Evolutionary conservation across 2,888 invertebrate genomes (phyloP).

Genomic region (Rutpela maculata): DNA sequence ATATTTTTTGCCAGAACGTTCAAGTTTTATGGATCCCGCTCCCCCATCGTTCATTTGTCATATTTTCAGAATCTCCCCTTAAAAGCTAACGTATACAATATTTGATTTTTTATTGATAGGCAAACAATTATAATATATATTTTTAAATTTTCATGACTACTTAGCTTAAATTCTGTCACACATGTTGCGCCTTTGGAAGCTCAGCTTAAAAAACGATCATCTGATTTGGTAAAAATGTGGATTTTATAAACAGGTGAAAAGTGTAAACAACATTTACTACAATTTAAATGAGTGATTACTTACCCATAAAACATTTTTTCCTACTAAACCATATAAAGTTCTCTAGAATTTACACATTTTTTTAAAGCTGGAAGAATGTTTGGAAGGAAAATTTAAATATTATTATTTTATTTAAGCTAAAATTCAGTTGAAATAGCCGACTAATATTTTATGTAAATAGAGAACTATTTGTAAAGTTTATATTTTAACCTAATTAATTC

Average conservation of each 20-base stretch:
- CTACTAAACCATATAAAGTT: slow-evolving; percentile 29
- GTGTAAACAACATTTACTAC: background rate
- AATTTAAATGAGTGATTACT: slow-evolving; percentile 24
- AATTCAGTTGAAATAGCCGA: background rate
- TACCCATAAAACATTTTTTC: slow-evolving; percentile 47
- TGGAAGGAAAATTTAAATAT: slow-evolving; percentile 1
- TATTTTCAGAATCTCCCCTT: too few species aligned
- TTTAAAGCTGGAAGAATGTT: slow-evolving; percentile 9
- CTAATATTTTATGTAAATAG: background rate
- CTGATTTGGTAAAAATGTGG: background rate
- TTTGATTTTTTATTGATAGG: too few species aligned
- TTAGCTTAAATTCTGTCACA: background rate
- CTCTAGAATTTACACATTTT: slow-evolving; percentile 17
- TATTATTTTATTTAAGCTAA: slow-evolving; percentile 2
- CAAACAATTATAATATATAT: too few species aligned
- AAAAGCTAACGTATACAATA: too few species aligned
- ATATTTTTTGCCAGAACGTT: too few species aligned
- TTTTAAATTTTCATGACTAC: too few species aligned
- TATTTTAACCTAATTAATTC: slow-evolving; percentile 11
- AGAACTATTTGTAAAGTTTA: slow-evolving; percentile 21
- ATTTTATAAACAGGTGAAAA: background rate
- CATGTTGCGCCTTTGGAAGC: background rate
- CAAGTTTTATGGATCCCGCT: too few species aligned
- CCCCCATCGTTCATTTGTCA: too few species aligned
- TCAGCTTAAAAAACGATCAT: background rate